Conservation (phyloP, 2,888 invertebrate genomes). For the Tetranychus piercei region DNA sequence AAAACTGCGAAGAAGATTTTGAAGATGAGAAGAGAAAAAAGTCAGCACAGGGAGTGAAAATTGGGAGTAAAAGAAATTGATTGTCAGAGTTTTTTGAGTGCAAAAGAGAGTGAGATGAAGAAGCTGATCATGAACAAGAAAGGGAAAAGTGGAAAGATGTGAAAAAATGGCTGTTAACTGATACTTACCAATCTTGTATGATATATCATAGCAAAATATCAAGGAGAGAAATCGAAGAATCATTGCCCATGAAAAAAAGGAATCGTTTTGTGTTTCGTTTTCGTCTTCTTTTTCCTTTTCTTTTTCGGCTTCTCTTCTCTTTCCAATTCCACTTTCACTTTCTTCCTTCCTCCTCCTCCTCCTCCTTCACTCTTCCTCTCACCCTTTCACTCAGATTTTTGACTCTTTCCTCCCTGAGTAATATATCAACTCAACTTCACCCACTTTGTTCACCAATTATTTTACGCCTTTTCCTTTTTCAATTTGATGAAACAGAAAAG, state of each 20-base stretch:
- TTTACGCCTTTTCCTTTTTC: not conserved
- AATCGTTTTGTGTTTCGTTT: not conserved
- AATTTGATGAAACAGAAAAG: too few relatives aligned
- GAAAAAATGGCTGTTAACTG: not conserved
- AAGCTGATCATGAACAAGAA: not conserved
- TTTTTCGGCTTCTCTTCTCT: not conserved
- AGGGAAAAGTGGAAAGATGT: too few relatives aligned
- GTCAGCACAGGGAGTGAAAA: not conserved
- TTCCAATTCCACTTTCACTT: not conserved
- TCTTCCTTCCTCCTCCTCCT: not conserved
- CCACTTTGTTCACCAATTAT: not conserved
- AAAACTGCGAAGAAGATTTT: not conserved
- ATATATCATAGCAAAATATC: not conserved
- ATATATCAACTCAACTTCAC: not conserved
- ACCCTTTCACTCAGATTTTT: constrained; percentile 10
- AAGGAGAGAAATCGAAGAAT: not conserved
- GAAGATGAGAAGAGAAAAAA: not conserved
- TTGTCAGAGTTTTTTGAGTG: not conserved
- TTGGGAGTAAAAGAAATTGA: not conserved
- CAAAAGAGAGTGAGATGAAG: not conserved
- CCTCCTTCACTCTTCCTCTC: constrained; percentile 3
- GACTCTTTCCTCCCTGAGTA: not conserved
- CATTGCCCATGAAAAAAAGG: constrained; percentile 29
- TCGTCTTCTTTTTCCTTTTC: constrained; percentile 5
- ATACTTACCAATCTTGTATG: not conserved